Evolutionary conservation across 1,140 invertebrate species (phyloP), one percentile per base, ranked within the genome.

Genomic region (Neodiprion virginianus): DNA sequence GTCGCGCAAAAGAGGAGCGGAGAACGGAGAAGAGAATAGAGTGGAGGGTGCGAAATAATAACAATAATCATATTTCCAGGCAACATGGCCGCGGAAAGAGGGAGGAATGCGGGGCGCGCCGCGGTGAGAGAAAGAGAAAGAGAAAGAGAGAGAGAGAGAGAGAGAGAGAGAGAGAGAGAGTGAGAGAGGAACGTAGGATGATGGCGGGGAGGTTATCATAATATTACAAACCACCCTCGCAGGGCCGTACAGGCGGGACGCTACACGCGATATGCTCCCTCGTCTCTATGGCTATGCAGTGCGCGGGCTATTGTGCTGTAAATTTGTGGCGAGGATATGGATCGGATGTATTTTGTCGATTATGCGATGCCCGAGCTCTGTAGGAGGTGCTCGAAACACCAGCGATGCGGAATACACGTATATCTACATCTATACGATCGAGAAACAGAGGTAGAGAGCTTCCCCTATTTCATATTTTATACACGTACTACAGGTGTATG

Each of bases 21-120:
- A 65, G 71, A 74, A 69, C 66, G 69, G 76, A 72, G 61, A 74
- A 75, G 70, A 67, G 72, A 67, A 71, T 65, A 67, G 71, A 74
- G 67, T 67, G 84, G 84, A 86, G 87, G 86, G 82, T 84, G 82
- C 85, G 11, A 87, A 88, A 87, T 88, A 88, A 88, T 88, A 88
- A 88, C 86, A 88, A 88, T 88, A 88, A 88, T 88, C 86, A 87
- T 88, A 87, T 88, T 88, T 88, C 84, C 86, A 85, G 85, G 85
- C 85, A 88, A 86, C 87, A 87, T 87, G 86, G 86, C 86, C 85
- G 86, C 87, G 86, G 83, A 86, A 86, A 86, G 86, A 87, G 86
- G 86, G 85, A 83, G 85, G 82, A 79, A 80, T 81, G 79, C 78
- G 74, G 79, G 77, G 77, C 75, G n/a, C 53, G 8, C n/a, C n/a